Conservation (phyloP, 2,888 invertebrate genomes). For the Brassicogethes aeneus region DNA sequence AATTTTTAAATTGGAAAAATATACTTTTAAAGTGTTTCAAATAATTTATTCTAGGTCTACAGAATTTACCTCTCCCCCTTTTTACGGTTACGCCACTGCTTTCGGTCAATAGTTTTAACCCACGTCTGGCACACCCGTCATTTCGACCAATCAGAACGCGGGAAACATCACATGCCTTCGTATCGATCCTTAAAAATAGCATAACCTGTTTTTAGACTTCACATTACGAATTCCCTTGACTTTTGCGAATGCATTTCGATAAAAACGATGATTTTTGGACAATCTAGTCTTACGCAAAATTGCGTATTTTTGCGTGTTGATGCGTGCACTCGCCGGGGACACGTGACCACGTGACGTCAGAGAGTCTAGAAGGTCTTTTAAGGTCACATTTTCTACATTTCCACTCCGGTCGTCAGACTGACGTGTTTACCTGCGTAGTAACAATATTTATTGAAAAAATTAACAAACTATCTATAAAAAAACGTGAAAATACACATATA, state of each 20-base stretch:
- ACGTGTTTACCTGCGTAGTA: constrained; percentile 2
- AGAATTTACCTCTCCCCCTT: too few species aligned
- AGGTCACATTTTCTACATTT: too few species aligned
- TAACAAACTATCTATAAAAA: too few species aligned
- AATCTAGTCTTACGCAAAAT: not conserved
- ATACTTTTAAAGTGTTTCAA: too few species aligned
- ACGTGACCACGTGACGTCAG: constrained; percentile 18
- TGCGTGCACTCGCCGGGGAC: constrained; percentile 6
- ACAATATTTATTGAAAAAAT: too few species aligned
- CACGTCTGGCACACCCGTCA: constrained; percentile 26
- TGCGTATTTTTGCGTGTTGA: not conserved
- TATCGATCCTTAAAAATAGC: constrained; percentile 27
- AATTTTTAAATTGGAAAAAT: too few species aligned
- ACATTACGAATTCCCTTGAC: constrained; percentile 18
- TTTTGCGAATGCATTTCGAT: constrained; percentile 10
- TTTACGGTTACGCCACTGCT: too few species aligned
- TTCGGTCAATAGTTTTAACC: too few species aligned
- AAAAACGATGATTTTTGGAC: not conserved
- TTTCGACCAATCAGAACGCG: constrained; percentile 22
- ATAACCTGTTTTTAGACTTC: constrained; percentile 18
- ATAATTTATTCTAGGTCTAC: too few species aligned
- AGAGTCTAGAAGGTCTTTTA: constrained; percentile 10
- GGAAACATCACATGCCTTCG: constrained; percentile 20
- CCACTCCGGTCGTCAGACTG: constrained; percentile 5
- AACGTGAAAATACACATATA: too few species aligned